Evolutionary conservation across 1,140 invertebrate species (phyloP).

Genomic region (Proctacanthus coquilletti): DNA sequence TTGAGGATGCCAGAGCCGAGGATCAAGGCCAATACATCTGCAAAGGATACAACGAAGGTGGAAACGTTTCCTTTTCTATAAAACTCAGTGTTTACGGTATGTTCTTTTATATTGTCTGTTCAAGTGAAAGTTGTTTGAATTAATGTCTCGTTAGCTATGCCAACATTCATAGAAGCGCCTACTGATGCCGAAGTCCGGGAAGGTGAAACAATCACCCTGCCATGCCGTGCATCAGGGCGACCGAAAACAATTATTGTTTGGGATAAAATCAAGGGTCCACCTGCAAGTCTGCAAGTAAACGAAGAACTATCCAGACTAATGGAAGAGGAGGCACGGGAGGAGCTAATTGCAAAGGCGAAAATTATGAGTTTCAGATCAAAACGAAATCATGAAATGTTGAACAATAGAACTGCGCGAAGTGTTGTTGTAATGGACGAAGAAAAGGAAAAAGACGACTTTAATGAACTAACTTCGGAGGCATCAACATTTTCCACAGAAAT

Average conservation of each 20-base stretch:
- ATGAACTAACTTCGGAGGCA: neutral
- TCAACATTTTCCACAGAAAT: neutral
- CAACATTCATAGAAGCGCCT: constrained; percentile 5
- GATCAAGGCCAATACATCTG: constrained; percentile 56
- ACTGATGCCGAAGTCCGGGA: constrained; percentile 2
- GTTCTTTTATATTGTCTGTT: constrained; percentile 14
- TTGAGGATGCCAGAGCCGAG: constrained; percentile 42
- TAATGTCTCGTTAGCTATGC: constrained; percentile 2
- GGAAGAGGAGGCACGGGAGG: constrained; percentile 2
- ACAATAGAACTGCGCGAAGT: neutral
- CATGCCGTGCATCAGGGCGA: constrained; percentile 4
- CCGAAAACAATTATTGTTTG: constrained; percentile 5
- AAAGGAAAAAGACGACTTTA: neutral
- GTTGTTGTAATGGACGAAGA: neutral
- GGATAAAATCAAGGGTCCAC: constrained; percentile 1
- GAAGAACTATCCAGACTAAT: constrained; percentile 1
- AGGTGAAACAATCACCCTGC: constrained; percentile 3
- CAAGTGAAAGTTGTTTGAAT: neutral
- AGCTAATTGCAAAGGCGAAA: constrained; percentile 5
- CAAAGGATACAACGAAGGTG: constrained; percentile 48
- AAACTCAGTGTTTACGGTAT: constrained; percentile 47
- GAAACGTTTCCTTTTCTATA: constrained; percentile 43
- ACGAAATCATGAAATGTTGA: neutral
- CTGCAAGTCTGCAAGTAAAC: neutral
- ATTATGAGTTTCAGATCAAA: constrained; percentile 7